A percentile compares a stretch with the other conserved stretches of the same genome.
Conservation (phyloP, 2,888 invertebrate genomes). For the Diaphora mendica region DNA sequence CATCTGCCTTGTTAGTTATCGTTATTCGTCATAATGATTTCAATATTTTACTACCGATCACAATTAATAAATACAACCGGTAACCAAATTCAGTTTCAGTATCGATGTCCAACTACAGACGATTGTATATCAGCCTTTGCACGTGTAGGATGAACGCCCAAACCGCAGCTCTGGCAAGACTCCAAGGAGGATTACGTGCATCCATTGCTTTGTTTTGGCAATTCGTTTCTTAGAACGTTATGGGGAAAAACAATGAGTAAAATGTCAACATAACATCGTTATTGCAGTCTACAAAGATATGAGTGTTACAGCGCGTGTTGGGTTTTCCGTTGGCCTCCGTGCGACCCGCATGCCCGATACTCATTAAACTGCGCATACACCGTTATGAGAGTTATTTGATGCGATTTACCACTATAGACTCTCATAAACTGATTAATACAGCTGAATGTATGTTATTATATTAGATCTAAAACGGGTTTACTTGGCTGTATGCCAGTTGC, state of each 20-base stretch:
- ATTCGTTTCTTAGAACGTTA: not conserved
- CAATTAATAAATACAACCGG: not conserved
- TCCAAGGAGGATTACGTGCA: not conserved
- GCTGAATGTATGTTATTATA: not conserved
- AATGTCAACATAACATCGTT: not conserved
- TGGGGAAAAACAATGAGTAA: not conserved
- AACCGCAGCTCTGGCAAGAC: not conserved
- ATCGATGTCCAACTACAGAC: not conserved
- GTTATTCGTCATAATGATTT: not conserved
- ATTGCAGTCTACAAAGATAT: not conserved
- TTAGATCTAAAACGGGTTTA: not conserved
- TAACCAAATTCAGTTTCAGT: not conserved
- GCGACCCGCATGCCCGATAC: slow-evolving; percentile 16
- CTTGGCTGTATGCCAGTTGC: not conserved
- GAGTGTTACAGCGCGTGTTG: not conserved
- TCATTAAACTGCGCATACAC: not conserved
- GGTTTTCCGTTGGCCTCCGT: slow-evolving; percentile 9
- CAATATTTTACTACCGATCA: not conserved
- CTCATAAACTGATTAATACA: not conserved
- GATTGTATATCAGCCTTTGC: not conserved
- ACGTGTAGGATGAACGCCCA: not conserved
- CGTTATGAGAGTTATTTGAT: not conserved
- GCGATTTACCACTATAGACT: not conserved
- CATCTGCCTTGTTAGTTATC: not conserved
- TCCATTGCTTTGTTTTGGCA: not conserved